phyloP scores from a whole-genome alignment of 2,113 vertebrate genomes.

The Nothoprocta pentlandii region DNA sequence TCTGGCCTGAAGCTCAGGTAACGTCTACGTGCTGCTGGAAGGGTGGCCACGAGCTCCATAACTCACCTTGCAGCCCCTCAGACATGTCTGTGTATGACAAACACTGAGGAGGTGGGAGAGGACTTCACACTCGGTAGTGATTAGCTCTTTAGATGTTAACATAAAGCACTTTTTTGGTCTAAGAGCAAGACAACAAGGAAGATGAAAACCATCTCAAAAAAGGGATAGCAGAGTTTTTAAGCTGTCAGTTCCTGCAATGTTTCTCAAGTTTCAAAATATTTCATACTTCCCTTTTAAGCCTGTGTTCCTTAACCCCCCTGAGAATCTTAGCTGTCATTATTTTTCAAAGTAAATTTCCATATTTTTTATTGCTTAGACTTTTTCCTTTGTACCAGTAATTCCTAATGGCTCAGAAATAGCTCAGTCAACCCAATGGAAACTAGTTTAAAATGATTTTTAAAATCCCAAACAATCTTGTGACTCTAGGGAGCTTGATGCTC shows the following conservation, averaged over 20 bases:
- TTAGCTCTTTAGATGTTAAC: background rate
- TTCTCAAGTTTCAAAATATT: constrained; percentile 15
- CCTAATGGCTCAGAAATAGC: background rate
- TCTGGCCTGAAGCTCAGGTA: background rate
- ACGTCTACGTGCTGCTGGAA: background rate
- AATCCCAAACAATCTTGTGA: background rate
- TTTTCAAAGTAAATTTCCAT: constrained; percentile 21
- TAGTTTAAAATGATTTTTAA: background rate
- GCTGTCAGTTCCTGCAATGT: background rate
- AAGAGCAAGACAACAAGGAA: background rate
- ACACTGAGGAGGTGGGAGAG: fast-evolving
- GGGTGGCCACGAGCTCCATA: background rate
- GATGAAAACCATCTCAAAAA: background rate
- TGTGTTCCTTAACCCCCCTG: background rate
- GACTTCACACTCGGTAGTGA: background rate
- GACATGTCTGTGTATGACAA: fast-evolving
- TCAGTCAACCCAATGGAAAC: background rate
- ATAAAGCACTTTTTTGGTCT: background rate
- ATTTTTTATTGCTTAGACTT: background rate
- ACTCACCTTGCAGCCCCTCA: background rate
- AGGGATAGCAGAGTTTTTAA: background rate
- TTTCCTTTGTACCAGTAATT: background rate
- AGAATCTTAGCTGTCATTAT: constrained; percentile 5
- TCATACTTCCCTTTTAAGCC: background rate
- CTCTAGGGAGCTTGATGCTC: background rate